phyloP scores from a whole-genome alignment of 2,888 invertebrate species.

The Phortica okadai region DNA sequence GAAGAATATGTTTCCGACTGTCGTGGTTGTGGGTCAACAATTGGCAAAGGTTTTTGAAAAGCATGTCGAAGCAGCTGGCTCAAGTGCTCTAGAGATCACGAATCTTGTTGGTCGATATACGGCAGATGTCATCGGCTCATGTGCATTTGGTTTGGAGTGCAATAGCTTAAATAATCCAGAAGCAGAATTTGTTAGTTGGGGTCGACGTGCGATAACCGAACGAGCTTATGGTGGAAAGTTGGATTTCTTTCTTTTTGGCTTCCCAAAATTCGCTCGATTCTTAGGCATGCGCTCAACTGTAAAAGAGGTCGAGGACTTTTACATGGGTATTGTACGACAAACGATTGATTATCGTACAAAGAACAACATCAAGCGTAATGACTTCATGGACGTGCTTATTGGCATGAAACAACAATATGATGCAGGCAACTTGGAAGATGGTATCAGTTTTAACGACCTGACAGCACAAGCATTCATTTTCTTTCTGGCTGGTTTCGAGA shows the following conservation, averaged over 20 bases:
- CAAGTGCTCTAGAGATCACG: slow-evolving; percentile 73
- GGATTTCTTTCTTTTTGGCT: slow-evolving; percentile 41
- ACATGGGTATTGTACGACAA: slow-evolving; percentile 71
- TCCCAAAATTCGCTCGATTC: slow-evolving; percentile 54
- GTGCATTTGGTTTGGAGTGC: slow-evolving; percentile 77
- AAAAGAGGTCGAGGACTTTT: background rate
- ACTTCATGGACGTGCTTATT: slow-evolving; percentile 78
- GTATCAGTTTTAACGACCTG: slow-evolving; percentile 75
- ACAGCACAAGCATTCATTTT: slow-evolving; percentile 79
- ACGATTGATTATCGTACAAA: slow-evolving; percentile 74
- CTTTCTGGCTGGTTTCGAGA: slow-evolving; percentile 79
- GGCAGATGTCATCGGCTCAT: slow-evolving; percentile 78
- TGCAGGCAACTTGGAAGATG: slow-evolving; percentile 50
- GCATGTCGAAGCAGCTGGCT: background rate
- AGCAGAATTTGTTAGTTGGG: slow-evolving; percentile 70
- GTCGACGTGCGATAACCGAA: slow-evolving; percentile 53
- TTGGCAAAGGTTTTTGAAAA: slow-evolving; percentile 31
- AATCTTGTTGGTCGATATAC: slow-evolving; percentile 76
- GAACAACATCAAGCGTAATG: slow-evolving; percentile 73
- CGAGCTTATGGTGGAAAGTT: slow-evolving; percentile 44
- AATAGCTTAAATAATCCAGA: slow-evolving; percentile 73
- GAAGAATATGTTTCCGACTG: slow-evolving; percentile 68
- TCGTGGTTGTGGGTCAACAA: slow-evolving; percentile 59
- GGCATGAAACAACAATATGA: slow-evolving; percentile 60
- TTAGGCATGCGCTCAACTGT: background rate